phyloP scores from a whole-genome alignment of 2,797 vertebrate species.

The Fratercula arctica region DNA sequence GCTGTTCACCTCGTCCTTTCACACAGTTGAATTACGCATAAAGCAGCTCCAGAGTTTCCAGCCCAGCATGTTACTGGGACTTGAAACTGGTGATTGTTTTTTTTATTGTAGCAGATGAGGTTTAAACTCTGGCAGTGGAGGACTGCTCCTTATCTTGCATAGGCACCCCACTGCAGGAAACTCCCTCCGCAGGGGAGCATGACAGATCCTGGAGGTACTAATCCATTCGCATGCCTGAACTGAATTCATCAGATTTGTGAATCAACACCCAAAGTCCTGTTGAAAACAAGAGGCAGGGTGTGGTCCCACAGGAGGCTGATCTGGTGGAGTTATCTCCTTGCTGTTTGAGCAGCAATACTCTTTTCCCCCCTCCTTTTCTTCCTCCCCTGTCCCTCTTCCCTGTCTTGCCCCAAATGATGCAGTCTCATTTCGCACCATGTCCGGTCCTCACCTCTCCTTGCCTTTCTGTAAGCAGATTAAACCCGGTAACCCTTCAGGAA shows the following conservation, averaged over 20 bases:
- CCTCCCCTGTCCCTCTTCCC: neutral
- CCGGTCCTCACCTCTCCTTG: neutral
- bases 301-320: neutral
- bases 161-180: neutral
- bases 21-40: neutral
- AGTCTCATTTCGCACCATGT: rapidly evolving
- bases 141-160: neutral
- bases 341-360: neutral
- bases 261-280: neutral
- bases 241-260: neutral
- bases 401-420: neutral
- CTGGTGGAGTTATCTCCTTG: neutral
- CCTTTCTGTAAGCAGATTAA: neutral
- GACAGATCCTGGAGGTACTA: neutral
- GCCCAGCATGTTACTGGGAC: neutral
- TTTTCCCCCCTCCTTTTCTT: neutral
- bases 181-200: neutral
- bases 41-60: neutral
- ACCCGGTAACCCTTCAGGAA: neutral
- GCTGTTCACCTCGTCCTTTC: neutral
- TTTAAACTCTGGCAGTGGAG: neutral
- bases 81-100: neutral
- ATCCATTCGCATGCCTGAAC: neutral
- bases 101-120: neutral
- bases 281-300: neutral